Percentiles rank a stretch among this genome's conserved stretches.
These are phyloP conservation scores for Euschistus heros DNA, from an alignment of 1,140 invertebrate species.

Conservation along the genomic window DNA sequence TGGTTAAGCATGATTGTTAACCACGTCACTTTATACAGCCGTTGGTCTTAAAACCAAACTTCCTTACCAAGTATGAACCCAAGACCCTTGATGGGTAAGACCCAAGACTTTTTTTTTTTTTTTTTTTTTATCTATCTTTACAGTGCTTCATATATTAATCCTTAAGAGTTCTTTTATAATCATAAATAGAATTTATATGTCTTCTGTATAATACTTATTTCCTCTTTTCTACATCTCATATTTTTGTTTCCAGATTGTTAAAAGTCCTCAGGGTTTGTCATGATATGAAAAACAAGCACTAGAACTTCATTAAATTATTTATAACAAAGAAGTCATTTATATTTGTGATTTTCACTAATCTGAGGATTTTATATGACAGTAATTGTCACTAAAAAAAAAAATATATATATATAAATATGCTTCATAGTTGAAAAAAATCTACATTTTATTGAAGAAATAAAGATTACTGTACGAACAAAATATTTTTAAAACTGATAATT, in stretches of 20 bases:
- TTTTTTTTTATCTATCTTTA: background rate
- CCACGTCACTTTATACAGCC: too few relatives aligned
- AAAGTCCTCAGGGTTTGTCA: conserved; percentile 3
- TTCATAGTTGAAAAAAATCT: too few relatives aligned
- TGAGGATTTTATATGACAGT: too few relatives aligned
- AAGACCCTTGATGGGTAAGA: background rate
- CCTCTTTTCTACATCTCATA: background rate
- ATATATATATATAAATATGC: too few relatives aligned
- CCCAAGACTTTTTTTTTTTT: background rate
- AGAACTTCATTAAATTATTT: background rate
- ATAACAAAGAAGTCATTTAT: too few relatives aligned
- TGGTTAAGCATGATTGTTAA: too few relatives aligned
- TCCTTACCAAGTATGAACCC: background rate
- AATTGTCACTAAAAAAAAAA: too few relatives aligned
- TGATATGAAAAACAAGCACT: conserved; percentile 3
- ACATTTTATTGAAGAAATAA: too few relatives aligned
- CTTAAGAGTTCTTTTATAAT: background rate
- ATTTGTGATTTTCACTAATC: too few relatives aligned
- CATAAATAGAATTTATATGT: background rate
- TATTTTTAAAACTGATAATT: too few relatives aligned
- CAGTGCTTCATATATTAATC: background rate
- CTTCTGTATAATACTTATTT: background rate
- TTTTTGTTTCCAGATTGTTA: background rate
- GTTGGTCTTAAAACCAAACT: background rate
- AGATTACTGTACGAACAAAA: too few relatives aligned